Evolutionary conservation across 2,888 invertebrate genomes (phyloP).

Genomic region (Deroplatys truncata): DNA sequence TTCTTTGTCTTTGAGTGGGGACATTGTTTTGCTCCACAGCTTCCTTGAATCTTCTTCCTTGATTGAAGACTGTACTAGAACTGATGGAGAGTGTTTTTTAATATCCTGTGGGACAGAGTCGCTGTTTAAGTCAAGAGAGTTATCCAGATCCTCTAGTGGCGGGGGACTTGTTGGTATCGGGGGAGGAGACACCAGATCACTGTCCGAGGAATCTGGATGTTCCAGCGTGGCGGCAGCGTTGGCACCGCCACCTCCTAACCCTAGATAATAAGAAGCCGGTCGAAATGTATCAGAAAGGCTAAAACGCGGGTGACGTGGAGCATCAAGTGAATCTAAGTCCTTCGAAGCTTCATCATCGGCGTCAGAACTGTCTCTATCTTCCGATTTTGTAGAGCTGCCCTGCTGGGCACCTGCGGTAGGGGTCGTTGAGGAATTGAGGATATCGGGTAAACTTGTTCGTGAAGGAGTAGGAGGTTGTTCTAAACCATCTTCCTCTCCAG

Average conservation of each 20-base stretch:
- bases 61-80: neutral
- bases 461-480: conserved; percentile 35
- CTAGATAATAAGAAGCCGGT: conserved; percentile 82
- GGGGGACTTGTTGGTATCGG: conserved; percentile 73
- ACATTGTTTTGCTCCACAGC: conserved; percentile 17
- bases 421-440: conserved; percentile 48
- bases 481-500: conserved; percentile 18
- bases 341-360: conserved; percentile 79
- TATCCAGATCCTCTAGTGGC: conserved; percentile 66
- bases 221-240: conserved; percentile 45
- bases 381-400: neutral
- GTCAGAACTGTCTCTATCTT: conserved; percentile 61
- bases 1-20: neutral
- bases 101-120: conserved; percentile 37
- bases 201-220: conserved; percentile 74
- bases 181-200: conserved; percentile 73
- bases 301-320: conserved; percentile 69
- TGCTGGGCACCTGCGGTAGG: conserved; percentile 21
- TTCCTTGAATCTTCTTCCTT: neutral
- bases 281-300: conserved; percentile 84
- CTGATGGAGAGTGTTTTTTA: conserved; percentile 36
- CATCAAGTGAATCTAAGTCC: conserved; percentile 62
- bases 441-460: conserved; percentile 55
- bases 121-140: conserved; percentile 44
- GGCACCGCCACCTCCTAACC: conserved; percentile 38